A percentile compares a stretch with the other conserved stretches of the same genome.
Evolutionary conservation across 1,140 invertebrate species (phyloP).

Genomic region (Goniozus legneri): DNA sequence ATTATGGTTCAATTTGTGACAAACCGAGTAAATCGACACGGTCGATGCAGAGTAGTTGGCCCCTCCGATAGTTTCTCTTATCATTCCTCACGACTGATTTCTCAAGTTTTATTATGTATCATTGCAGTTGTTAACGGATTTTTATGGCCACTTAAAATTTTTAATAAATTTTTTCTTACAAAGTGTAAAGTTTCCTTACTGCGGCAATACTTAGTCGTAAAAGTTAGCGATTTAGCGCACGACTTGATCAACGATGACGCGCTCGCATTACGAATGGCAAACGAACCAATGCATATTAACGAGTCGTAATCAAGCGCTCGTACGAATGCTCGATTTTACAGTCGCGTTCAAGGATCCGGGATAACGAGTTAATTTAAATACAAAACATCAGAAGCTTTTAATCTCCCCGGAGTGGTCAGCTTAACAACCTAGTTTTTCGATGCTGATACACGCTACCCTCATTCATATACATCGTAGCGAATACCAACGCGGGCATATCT

Average conservation of each 20-base stretch:
- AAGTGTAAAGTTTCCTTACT: no score
- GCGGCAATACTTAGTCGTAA: no score
- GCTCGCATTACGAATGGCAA: neutral
- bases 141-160: no score
- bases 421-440: conserved; percentile 25
- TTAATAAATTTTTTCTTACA: no score
- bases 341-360: conserved; percentile 19
- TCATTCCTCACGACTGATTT: no score
- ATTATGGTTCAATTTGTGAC: no score
- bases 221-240: no score
- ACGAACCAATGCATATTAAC: conserved; percentile 12
- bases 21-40: no score
- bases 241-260: neutral
- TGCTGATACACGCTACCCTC: conserved; percentile 28
- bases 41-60: no score
- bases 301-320: conserved; percentile 7
- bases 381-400: conserved; percentile 31
- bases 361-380: conserved; percentile 33
- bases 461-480: conserved; percentile 23
- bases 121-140: no score
- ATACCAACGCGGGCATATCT: conserved; percentile 26
- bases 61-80: no score
- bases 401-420: conserved; percentile 23
- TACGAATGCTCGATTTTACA: conserved; percentile 17
- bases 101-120: no score